Base-by-base conservation (phyloP, 2,797 vertebrate genomes). In the Macroramphosus scolopax region DNA sequence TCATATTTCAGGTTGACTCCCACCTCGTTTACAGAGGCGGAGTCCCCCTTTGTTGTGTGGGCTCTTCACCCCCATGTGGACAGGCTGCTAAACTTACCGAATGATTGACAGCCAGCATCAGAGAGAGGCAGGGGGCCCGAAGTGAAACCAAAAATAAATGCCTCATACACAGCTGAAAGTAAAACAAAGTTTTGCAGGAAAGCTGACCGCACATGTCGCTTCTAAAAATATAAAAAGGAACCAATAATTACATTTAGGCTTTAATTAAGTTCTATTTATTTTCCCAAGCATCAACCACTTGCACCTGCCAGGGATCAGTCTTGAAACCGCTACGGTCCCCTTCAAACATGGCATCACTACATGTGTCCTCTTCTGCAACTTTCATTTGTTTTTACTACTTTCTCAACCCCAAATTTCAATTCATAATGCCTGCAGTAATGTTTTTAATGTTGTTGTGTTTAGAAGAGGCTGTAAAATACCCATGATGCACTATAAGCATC, bases 61-160 rank as follows among this genome's bases (percentile, higher is more conserved):
- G 6, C 7, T 39, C 22, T 17, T 45, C 33, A 47, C 75, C 39
- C 47, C 44, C 51, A 43, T 51, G 35, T 2, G 35, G 60, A 69
- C 42, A 22, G 50, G 41, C 54, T 8, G 29, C 57, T 16, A 52
- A 66, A 46, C 31, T 59, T 14, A 33, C 20, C 3, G 22, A 28
- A 71, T 63, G 72, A 84, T 24, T 81, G 77, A 80, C 84, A 81
- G 59, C 54, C 43, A 41, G 54, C 75, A 75, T 83, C 80, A 77
- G 63, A 43, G 41, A 64, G 30, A 44, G 41, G 58, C 28, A 5
- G 24, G 44, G 43, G 69, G 15, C 55, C 41, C 1, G 17, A 45
- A 25, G 8, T 10, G 34, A 22, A 36, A 41, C 67, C 64, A 68
- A 68, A 79, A 82, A 77, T 80, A 72, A 61, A 69, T 12, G 34